These are phyloP conservation scores for Petrocephalus microphthalmus DNA, from an alignment of 2,113 vertebrate genomes.

Conservation along the genomic window DNA sequence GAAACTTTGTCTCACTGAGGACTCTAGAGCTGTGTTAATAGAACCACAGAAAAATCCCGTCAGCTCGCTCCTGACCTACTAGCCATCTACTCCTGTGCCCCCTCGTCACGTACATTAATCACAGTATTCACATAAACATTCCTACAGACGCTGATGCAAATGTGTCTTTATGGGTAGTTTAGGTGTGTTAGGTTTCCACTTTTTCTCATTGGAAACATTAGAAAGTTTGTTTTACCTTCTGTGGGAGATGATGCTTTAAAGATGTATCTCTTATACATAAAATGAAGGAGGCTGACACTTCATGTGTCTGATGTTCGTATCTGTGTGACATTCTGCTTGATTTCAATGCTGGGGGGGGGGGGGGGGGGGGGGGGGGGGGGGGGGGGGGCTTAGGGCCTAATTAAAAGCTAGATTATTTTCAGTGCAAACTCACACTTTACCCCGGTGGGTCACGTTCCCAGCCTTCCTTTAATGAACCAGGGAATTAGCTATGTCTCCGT, in stretches of 20 bases:
- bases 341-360: conserved; percentile 30
- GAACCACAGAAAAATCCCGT: conserved; percentile 62
- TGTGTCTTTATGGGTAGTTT: background rate
- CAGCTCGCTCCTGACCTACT: conserved; percentile 56
- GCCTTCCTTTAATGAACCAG: conserved; percentile 36
- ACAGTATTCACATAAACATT: background rate
- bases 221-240: background rate
- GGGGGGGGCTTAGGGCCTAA: conserved; percentile 45
- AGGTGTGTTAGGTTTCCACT: background rate
- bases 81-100: background rate
- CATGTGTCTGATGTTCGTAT: background rate
- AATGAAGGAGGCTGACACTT: background rate
- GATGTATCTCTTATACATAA: background rate
- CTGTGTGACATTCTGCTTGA: background rate
- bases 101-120: background rate
- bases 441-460: conserved; percentile 26
- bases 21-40: conserved; percentile 64
- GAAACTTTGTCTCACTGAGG: conserved; percentile 70
- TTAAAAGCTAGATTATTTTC: conserved; percentile 38
- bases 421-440: conserved; percentile 50
- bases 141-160: background rate
- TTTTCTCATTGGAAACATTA: background rate
- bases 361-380: too few relatives aligned
- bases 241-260: background rate
- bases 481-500: conserved; percentile 45